Conservation (phyloP, 2,888 invertebrate species). For the Chaitophorus viminalis region DNA sequence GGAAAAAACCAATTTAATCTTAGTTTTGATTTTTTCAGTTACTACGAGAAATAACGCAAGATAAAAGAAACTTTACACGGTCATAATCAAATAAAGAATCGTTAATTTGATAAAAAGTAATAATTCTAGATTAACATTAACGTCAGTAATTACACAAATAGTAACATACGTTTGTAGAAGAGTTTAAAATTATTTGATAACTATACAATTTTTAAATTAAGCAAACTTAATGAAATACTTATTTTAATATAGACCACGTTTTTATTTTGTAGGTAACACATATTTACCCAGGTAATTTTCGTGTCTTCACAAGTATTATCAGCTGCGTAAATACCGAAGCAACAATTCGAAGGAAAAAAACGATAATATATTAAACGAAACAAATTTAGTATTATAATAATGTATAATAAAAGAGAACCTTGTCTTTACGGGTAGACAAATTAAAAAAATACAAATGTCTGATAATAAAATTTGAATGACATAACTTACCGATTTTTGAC, state of each 20-base stretch:
- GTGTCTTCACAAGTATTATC: constrained; percentile 12
- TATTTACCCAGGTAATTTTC: background rate
- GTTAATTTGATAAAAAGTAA: constrained; percentile 17
- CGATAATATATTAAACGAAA: background rate
- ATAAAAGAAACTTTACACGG: background rate
- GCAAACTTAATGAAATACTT: background rate
- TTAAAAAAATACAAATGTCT: background rate
- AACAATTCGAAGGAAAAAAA: constrained; percentile 11
- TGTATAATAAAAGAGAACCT: no score
- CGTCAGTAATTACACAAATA: background rate
- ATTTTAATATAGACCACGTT: no score
- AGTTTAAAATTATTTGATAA: background rate
- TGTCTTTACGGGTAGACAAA: background rate
- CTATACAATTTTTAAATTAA: background rate
- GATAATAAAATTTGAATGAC: background rate
- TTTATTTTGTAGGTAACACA: constrained; percentile 13
- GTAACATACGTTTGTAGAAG: background rate
- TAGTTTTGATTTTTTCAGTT: background rate
- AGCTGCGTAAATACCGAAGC: constrained; percentile 44
- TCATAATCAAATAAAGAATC: constrained; percentile 34
- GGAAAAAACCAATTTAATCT: background rate
- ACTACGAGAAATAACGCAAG: background rate
- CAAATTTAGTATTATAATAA: background rate
- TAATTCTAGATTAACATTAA: constrained; percentile 12
- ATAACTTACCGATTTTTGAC: background rate